A percentile compares a stretch with the other conserved stretches of the same genome.
These are phyloP conservation scores for Sussaba pulchella DNA, from an alignment of 2,888 invertebrate species.

Conservation along the genomic window DNA sequence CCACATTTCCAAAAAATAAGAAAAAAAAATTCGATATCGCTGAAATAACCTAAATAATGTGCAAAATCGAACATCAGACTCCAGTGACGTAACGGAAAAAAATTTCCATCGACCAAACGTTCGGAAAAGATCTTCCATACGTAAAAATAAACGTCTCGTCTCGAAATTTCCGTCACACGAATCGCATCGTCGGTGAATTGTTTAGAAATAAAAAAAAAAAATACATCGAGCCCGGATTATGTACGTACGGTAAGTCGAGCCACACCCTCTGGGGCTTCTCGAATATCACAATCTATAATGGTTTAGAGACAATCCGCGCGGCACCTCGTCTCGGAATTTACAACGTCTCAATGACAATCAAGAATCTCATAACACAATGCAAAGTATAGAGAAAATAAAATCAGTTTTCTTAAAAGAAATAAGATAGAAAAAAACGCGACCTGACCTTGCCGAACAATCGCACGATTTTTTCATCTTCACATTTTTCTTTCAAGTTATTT, in stretches of 20 bases:
- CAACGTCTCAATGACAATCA: not conserved
- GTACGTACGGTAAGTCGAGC: constrained; percentile 19
- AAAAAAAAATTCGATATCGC: constrained; percentile 12
- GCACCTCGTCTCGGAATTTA: not conserved
- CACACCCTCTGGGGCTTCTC: constrained; percentile 63
- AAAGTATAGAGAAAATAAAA: constrained; percentile 11
- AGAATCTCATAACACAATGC: not conserved
- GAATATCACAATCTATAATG: constrained; percentile 47
- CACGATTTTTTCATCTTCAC: not conserved
- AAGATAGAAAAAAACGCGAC: not conserved
- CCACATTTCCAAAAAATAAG: constrained; percentile 28
- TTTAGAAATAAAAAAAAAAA: too few relatives aligned
- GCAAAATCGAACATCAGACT: too few relatives aligned
- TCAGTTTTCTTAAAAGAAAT: too few relatives aligned
- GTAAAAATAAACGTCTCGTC: too few relatives aligned
- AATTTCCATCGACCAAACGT: too few relatives aligned
- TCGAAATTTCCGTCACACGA: too few relatives aligned
- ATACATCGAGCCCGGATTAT: too few relatives aligned
- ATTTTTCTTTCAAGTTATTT: not conserved
- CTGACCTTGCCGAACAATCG: not conserved
- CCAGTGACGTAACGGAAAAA: too few relatives aligned
- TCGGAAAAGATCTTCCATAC: too few relatives aligned
- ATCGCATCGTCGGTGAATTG: too few relatives aligned
- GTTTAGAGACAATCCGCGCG: constrained; percentile 34
- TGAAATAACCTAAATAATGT: too few relatives aligned